Evolutionary conservation across 2,888 invertebrate genomes (phyloP).

Genomic region (Cremastinae sp.): DNA sequence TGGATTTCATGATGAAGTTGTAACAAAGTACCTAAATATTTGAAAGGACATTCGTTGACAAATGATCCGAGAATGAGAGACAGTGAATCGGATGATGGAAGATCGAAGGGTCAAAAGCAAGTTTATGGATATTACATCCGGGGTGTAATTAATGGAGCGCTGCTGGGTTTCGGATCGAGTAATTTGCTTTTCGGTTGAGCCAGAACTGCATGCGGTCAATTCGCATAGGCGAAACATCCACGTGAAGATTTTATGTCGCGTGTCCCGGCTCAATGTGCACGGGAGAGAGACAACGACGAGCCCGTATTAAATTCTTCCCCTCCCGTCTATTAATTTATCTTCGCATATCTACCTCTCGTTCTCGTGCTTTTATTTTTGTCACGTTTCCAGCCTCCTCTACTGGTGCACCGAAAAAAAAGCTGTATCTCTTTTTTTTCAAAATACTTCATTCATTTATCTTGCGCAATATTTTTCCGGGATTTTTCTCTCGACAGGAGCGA

Average conservation of each 20-base stretch:
- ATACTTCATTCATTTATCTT: not conserved
- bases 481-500: not conserved
- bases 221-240: constrained; percentile 39
- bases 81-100: not conserved
- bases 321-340: constrained; percentile 41
- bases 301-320: constrained; percentile 46
- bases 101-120: constrained; percentile 36
- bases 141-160: constrained; percentile 47
- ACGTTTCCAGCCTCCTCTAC: constrained; percentile 17
- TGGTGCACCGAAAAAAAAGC: constrained; percentile 16
- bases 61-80: constrained; percentile 1
- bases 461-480: not conserved
- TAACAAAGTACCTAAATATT: too few species aligned
- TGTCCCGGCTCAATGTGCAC: constrained; percentile 13
- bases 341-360: constrained; percentile 30
- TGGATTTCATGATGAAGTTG: too few species aligned
- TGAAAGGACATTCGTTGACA: not conserved
- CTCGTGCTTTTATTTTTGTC: not conserved
- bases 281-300: not conserved
- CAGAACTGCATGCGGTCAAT: constrained; percentile 39
- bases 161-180: constrained; percentile 22
- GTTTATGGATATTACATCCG: constrained; percentile 48
- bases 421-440: not conserved
- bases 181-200: constrained; percentile 22
- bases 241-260: constrained; percentile 52